Base-by-base conservation (phyloP, 2,888 invertebrate species). In the Xylophagus ater region DNA sequence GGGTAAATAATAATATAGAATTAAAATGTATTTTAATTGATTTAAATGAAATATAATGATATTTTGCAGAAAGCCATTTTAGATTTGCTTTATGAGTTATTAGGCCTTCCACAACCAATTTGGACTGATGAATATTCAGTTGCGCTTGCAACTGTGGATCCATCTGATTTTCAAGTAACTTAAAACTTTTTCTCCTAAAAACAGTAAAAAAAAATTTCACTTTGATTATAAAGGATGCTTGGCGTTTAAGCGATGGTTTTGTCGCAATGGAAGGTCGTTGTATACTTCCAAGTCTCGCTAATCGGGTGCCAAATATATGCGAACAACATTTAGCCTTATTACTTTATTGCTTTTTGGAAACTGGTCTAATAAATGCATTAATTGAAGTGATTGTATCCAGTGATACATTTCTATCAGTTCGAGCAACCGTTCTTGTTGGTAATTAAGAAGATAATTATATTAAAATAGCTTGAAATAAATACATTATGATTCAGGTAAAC, bases 71-170 rank as follows among this genome's bases (percentile, higher is more conserved):
- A 88, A 75, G 88, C 89, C 36, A 81, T 94, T 54, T 67, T 96
- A 60, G 93, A 94, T 65, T 72, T 94, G 46, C 68, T 96, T 29
- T 94, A 87, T 60, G 93, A 94, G 61, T 66, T 96, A 41, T 75
- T 94, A 51, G 82, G 86, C 42, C 67, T 94, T 48, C 83, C 85
- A 29, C 77, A 88, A 58, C 92, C 92, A 0, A 81, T 81, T 53
- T 93, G 90, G 90, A 89, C 90, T 2, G 89, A 89, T 54, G 90
- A 94, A 62, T 82, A 92, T 51, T 79, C 81, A 30, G 81, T 86
- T 25, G 93, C 93, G 2, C 65, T 94, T 47, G 78, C 82, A 47
- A 87, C 88, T 26, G 80, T 90, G 44, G 89, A 93, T 73, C 88
- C 89, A 3, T 81, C 84, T 17, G 81, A 81, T 59, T 79, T 79